Evolutionary conservation across 1,140 invertebrate species (phyloP), one percentile per base, ranked within the genome.

Genomic region (Alviniconcha marisindica): DNA sequence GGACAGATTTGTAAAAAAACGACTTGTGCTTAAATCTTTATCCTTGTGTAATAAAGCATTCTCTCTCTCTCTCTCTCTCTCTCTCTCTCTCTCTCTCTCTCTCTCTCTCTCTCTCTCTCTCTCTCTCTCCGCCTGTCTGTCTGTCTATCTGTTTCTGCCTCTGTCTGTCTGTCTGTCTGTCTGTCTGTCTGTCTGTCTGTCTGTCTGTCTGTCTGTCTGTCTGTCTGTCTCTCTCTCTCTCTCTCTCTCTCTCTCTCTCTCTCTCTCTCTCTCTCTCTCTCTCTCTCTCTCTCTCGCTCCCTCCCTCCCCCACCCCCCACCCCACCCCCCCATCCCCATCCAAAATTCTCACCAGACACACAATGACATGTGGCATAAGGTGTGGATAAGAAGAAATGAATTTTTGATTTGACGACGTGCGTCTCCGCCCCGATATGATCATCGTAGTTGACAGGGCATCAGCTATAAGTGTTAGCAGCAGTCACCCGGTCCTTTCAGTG

Each of bases 151-250:
- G 28, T 77, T 18, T 77, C 38, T 77, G 36, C 28, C 15, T 7
- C 73, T 76, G 73, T 76, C 73, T 76, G 73, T 76, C 73, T 76
- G 73, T 76, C 38, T 76, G 73, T 76, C 73, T 81, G 54, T 81
- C 63, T 81, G 33, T 81, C 80, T 81, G 60, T 81, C 80, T 81
- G 60, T 73, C 54, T 81, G 60, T 66, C 63, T 81, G 15, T 73
- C 54, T 66, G 42, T 80, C 82, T 80, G 24, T 77, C 21, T 0
- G 0, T 0, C 21, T 1, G 21, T 60, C 4, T 60, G 54, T 18
- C 0, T 2, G 54, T 21, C 1, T 60, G 14, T 73, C 69, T 73
- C 69, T 73, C 28, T 36, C 31, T 36, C 40, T 36, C 4, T 73
- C 31, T 36, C 69, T 73, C 33, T 73, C 21, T 42, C 18, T 36